Percentiles rank a stretch among this genome's conserved stretches.
phyloP scores from a whole-genome alignment of 2,888 invertebrate genomes.

The Phaonia tiefii region DNA sequence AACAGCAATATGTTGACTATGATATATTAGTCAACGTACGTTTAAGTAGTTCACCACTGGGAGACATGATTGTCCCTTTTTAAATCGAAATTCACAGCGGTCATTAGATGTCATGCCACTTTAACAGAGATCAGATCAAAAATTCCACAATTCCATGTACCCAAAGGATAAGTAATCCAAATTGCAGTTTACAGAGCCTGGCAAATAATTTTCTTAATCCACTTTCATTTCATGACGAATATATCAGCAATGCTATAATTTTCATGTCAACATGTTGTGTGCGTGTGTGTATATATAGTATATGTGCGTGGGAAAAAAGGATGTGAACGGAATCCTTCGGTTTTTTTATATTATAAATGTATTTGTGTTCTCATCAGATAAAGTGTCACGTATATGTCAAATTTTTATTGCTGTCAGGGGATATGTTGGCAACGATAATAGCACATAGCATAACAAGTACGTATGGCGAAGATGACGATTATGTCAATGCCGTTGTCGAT shows the following conservation, averaged over 20 bases:
- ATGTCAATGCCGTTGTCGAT: slow-evolving; percentile 23
- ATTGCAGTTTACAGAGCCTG: neutral
- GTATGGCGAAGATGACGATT: slow-evolving; percentile 21
- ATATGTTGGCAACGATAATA: slow-evolving; percentile 51
- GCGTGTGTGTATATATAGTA: slow-evolving; percentile 7
- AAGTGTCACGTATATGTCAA: slow-evolving; percentile 66
- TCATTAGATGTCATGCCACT: no score
- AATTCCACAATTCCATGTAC: slow-evolving; percentile 8
- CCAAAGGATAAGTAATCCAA: neutral
- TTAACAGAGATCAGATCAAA: neutral
- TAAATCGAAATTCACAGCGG: neutral
- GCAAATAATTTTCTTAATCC: slow-evolving; percentile 48
- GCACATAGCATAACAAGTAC: slow-evolving; percentile 2
- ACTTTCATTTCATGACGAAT: slow-evolving; percentile 32
- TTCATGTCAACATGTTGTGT: slow-evolving; percentile 35
- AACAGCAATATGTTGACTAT: no score
- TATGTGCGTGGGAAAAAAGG: neutral
- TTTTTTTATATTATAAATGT: slow-evolving; percentile 38
- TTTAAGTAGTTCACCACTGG: slow-evolving; percentile 14
- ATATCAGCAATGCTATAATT: slow-evolving; percentile 36
- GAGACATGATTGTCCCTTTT: no score
- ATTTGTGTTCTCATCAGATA: slow-evolving; percentile 60
- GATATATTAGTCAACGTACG: no score
- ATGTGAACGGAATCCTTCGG: slow-evolving; percentile 12
- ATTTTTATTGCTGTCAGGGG: slow-evolving; percentile 64